Evolutionary conservation across 1,140 invertebrate genomes (phyloP), one percentile per base, ranked within the genome.

Genomic region (Drosophila nannoptera): DNA sequence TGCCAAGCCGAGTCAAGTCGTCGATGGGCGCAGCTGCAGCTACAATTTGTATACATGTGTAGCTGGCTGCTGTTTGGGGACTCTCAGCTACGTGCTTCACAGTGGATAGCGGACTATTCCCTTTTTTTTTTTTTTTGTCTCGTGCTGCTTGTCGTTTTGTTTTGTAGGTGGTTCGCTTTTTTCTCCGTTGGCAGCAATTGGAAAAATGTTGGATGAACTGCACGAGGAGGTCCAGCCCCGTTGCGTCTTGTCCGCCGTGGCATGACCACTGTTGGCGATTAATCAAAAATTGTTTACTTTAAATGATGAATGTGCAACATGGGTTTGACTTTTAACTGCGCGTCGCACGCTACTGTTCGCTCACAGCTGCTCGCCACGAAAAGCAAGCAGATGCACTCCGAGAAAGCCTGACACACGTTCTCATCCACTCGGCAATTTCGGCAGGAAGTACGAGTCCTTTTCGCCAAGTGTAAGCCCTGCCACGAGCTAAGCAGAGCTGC

Each of bases 251-350:
- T 46, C 35, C 29, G 43, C 35, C 31, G 31, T 52, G 9, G 14
- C 58, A 58, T 52, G 73, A 69, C 58, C 73, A 62, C 64, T 62
- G 73, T 50, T 54, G 73, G 74, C 81, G 81, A 84, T 84, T 84
- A 81, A 84, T 86, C 81, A 84, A 84, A 84, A 84, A 84, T 84
- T 84, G 81, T 84, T 84, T 84, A 81, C 81, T 77, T 78, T 84
- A 84, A 81, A 78, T 84, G 81, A 84, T 84, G 77, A 78, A 84
- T 84, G 81, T 84, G 81, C 81, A 86, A 86, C 82, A 84, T 81
- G 82, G 74, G 77, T 77, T 72, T 74, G 81, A 80, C 81, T 77
- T 84, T 62, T 68, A 78, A 78, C 78, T 65, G 62, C 71, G 73
- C 68, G 65, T 64, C 16, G 69, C 73, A 63, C 53, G 68, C 62